A percentile compares a stretch with the other conserved stretches of the same genome.
Evolutionary conservation across 2,113 vertebrate species (phyloP).

Genomic region (Dipodomys merriami): DNA sequence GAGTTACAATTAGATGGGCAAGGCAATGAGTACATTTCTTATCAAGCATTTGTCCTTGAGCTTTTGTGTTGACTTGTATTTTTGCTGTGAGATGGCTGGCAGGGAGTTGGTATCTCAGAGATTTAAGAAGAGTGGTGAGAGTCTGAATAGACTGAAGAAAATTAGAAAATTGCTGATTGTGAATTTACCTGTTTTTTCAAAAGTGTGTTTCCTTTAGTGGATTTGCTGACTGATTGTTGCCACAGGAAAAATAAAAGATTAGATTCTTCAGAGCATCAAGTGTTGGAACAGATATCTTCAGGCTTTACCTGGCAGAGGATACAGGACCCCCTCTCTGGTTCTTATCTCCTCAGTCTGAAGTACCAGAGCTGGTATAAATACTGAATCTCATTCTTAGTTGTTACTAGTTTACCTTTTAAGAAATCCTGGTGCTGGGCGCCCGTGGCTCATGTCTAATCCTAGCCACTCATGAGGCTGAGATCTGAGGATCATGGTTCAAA

Average conservation of each 20-base stretch:
- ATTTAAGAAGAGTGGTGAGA: too few species aligned
- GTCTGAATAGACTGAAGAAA: too few species aligned
- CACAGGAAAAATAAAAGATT: not conserved
- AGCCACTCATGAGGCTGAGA: too few species aligned
- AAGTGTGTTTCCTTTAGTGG: not conserved
- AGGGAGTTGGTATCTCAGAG: too few species aligned
- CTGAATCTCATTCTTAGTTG: not conserved
- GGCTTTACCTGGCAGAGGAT: not conserved
- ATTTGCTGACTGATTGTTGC: not conserved
- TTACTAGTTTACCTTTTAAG: not conserved
- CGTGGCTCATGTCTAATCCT: too few species aligned
- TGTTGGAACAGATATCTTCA: not conserved
- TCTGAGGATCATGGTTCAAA: too few species aligned
- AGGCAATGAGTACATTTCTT: too few species aligned
- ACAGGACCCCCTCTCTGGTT: not conserved
- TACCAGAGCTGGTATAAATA: not conserved
- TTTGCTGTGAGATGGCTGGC: too few species aligned
- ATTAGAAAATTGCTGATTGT: not conserved
- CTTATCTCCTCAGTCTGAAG: not conserved
- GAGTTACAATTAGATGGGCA: too few species aligned
- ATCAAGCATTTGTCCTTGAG: too few species aligned
- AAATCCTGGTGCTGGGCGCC: too few species aligned
- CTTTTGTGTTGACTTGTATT: too few species aligned
- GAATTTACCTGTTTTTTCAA: not conserved
- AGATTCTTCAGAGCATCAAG: not conserved